Percentiles rank a stretch among this genome's conserved stretches.
Evolutionary conservation across 2,113 vertebrate genomes (phyloP).

Genomic region (Candoia aspera): DNA sequence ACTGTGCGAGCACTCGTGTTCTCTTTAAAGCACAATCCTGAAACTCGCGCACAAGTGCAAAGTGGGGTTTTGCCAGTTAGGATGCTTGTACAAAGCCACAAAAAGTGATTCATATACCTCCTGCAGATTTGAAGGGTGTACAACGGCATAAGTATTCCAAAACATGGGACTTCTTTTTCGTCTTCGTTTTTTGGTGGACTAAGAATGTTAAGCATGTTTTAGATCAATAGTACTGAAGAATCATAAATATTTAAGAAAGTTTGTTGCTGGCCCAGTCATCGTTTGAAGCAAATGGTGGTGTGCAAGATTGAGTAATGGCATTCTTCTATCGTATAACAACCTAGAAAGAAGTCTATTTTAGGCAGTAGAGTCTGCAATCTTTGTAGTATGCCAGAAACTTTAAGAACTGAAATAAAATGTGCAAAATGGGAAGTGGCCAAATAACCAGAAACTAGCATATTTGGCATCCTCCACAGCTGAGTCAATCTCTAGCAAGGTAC

Average conservation of each 20-base stretch:
- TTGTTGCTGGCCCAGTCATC: neutral
- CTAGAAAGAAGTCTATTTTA: neutral
- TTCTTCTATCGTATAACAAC: neutral
- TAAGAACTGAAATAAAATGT: neutral
- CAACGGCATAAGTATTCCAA: neutral
- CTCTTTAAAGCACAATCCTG: constrained; percentile 88
- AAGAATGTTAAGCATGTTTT: neutral
- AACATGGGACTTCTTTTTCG: constrained; percentile 23
- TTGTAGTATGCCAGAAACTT: neutral
- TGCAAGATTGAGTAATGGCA: neutral
- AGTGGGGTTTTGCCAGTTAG: constrained; percentile 75
- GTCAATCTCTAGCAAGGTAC: neutral
- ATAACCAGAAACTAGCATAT: neutral
- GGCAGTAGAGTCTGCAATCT: neutral
- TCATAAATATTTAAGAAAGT: neutral
- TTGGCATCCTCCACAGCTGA: neutral
- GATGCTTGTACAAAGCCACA: constrained; percentile 83
- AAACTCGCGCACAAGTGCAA: constrained; percentile 81
- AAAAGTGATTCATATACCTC: constrained; percentile 76
- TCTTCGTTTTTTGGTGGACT: constrained; percentile 30
- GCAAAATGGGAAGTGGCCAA: neutral
- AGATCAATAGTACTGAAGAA: neutral
- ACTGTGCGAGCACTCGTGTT: constrained; percentile 90
- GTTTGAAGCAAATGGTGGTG: constrained; percentile 31
- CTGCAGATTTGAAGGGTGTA: neutral